phyloP scores from a whole-genome alignment of 2,797 vertebrate species.

The Falco biarmicus region DNA sequence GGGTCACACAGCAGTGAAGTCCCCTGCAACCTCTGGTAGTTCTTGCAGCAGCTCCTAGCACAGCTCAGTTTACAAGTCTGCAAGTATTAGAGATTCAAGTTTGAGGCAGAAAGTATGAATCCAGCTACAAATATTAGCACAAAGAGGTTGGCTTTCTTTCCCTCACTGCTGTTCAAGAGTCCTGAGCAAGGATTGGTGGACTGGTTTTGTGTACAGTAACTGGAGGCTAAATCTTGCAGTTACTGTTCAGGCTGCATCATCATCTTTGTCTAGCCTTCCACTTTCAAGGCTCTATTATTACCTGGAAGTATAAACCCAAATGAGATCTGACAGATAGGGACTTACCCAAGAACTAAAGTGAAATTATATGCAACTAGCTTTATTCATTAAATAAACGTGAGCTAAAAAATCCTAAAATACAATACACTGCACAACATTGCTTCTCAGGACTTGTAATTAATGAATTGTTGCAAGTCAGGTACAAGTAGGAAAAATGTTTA shows the following conservation, averaged over 20 bases:
- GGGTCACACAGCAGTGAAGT: rapidly evolving
- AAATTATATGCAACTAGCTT: neutral
- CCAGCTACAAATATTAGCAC: neutral
- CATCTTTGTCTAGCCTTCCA: neutral
- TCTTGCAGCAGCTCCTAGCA: neutral
- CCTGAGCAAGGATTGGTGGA: neutral
- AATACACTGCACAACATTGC: neutral
- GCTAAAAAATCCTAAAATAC: neutral
- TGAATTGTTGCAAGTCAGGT: neutral
- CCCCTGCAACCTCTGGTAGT: neutral
- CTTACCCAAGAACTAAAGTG: neutral
- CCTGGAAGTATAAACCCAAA: neutral
- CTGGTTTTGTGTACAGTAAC: neutral
- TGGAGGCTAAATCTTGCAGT: neutral
- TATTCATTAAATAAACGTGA: neutral
- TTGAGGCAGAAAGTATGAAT: neutral
- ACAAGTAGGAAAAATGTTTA: neutral
- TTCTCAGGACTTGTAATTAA: neutral
- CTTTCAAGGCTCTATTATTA: neutral
- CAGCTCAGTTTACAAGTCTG: neutral
- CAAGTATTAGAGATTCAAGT: neutral
- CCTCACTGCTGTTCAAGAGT: neutral
- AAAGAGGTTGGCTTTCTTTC: neutral
- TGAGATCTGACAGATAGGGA: neutral
- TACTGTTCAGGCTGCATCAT: neutral